A percentile compares a stretch with the other conserved stretches of the same genome.
phyloP scores from a whole-genome alignment of 2,113 vertebrate genomes.

The Sardina pilchardus region DNA sequence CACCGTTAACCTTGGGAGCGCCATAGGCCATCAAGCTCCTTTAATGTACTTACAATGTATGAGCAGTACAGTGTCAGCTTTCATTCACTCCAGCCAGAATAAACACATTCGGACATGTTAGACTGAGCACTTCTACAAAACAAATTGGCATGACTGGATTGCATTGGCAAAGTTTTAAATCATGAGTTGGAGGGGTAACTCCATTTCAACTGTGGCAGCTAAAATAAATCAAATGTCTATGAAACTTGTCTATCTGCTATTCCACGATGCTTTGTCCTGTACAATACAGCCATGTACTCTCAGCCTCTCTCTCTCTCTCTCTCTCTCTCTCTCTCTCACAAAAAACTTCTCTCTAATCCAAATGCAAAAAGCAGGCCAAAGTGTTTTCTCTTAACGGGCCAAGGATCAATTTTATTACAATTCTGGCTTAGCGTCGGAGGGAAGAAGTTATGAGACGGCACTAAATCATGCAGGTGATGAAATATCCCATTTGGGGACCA shows the following conservation, averaged over 20 bases:
- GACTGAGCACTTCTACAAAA: neutral
- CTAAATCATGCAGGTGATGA: slow-evolving; percentile 47
- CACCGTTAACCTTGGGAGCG: neutral
- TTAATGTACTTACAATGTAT: neutral
- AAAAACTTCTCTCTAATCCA: slow-evolving; percentile 32
- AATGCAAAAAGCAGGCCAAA: slow-evolving; percentile 36
- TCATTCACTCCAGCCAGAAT: neutral
- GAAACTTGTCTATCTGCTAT: neutral
- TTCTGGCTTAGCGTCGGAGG: slow-evolving; percentile 42
- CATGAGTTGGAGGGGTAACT: neutral
- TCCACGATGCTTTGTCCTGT: neutral
- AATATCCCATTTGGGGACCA: slow-evolving; percentile 31
- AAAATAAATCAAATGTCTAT: neutral
- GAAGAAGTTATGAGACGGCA: slow-evolving; percentile 32
- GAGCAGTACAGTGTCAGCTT: neutral
- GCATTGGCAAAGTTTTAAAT: neutral
- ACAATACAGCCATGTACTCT: neutral
- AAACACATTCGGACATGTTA: neutral
- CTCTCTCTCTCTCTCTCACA: neutral
- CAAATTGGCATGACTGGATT: neutral
- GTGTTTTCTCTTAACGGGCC: slow-evolving; percentile 48
- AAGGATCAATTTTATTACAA: slow-evolving; percentile 59
- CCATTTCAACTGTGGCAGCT: neutral
- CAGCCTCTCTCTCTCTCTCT: slow-evolving; percentile 7
- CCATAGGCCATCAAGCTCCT: neutral